A percentile compares a stretch with the other conserved stretches of the same genome.
phyloP scores from a whole-genome alignment of 1,140 invertebrate genomes.

The Cephus cinctus region DNA sequence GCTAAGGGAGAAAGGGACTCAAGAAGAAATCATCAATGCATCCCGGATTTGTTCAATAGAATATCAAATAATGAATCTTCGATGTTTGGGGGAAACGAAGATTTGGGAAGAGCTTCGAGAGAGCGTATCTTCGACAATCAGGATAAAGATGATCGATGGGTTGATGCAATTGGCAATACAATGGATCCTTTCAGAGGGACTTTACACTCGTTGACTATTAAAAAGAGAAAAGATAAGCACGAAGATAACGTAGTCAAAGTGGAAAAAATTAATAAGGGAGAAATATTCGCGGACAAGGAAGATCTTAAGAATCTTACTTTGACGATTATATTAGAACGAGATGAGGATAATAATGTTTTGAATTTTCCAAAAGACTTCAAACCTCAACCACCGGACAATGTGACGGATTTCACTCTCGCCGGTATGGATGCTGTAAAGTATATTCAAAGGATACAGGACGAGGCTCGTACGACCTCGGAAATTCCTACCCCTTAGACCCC shows the following conservation, averaged over 20 bases:
- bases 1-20: no score
- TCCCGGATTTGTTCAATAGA: no score
- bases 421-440: constrained; percentile 18
- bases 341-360: constrained; percentile 14
- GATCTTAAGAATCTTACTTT: constrained; percentile 23
- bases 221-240: constrained; percentile 5
- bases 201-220: not conserved
- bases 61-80: no score
- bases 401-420: constrained; percentile 13
- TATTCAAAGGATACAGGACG: constrained; percentile 14
- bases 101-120: no score
- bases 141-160: not conserved
- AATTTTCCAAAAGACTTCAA: constrained; percentile 27
- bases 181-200: not conserved
- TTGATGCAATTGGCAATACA: not conserved
- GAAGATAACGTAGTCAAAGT: not conserved
- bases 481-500: not conserved
- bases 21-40: no score
- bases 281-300: constrained; percentile 21
- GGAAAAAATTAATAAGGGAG: constrained; percentile 2
- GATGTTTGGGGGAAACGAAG: no score
- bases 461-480: constrained; percentile 7
- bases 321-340: constrained; percentile 26
- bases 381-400: constrained; percentile 16
- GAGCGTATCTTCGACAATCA: constrained; percentile 5